Percentiles rank a stretch among this genome's conserved stretches.
Conservation (phyloP, 2,888 invertebrate genomes). For the Hyalella azteca region DNA sequence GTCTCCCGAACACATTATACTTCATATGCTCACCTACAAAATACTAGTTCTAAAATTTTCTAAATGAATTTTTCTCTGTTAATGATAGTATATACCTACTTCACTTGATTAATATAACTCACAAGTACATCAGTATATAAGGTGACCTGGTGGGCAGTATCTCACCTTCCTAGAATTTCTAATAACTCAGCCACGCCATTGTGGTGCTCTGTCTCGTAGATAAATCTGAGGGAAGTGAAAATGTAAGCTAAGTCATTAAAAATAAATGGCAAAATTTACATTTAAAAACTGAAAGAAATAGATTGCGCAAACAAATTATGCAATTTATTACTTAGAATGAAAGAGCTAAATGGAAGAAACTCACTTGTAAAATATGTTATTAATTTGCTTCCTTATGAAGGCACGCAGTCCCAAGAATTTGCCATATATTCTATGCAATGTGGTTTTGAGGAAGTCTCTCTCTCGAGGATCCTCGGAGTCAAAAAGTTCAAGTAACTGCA, state of each 20-base stretch:
- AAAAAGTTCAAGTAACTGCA: constrained; percentile 95
- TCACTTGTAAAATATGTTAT: constrained; percentile 93
- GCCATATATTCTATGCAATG: constrained; percentile 98
- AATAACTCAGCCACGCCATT: constrained; percentile 96
- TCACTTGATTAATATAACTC: too few relatives aligned
- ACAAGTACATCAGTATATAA: too few relatives aligned
- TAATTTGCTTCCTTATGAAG: constrained; percentile 99
- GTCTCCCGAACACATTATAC: not conserved
- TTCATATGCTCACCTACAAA: not conserved
- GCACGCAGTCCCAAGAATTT: constrained; percentile 98
- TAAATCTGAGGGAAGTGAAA: constrained; percentile 81
- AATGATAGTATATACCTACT: not conserved
- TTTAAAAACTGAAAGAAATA: not conserved
- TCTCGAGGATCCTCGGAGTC: constrained; percentile 99
- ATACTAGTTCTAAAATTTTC: not conserved
- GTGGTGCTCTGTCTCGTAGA: constrained; percentile 98
- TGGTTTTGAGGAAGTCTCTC: constrained; percentile 98
- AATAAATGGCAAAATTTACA: not conserved
- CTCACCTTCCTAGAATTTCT: constrained; percentile 81
- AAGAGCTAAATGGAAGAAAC: not conserved
- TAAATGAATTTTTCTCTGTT: not conserved
- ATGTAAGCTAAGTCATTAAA: not conserved
- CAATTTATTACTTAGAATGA: not conserved
- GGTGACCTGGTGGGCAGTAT: not conserved
- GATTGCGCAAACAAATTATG: not conserved